These are phyloP conservation scores for Hydrozoanthus tunicans DNA, from an alignment of 64 coral and sea anemone species.

Conservation along the genomic window DNA sequence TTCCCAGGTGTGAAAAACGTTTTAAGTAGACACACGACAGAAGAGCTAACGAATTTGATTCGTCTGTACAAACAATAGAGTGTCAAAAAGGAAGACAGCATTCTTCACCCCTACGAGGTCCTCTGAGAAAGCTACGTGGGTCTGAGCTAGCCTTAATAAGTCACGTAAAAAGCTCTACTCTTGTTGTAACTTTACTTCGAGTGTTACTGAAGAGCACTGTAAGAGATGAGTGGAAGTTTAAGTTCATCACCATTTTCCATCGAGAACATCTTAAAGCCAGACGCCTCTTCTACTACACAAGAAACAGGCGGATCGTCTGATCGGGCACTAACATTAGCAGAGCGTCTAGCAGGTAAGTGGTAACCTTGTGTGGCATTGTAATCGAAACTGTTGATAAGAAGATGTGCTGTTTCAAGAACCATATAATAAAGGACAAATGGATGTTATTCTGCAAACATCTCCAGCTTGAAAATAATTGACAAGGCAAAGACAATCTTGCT, in stretches of 20 bases:
- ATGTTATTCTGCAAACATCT: not conserved
- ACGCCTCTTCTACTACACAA: slow-evolving; percentile 25
- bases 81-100: slow-evolving; percentile 21
- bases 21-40: slow-evolving; percentile 31
- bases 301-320: slow-evolving; percentile 24
- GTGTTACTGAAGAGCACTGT: not conserved
- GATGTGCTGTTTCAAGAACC: not conserved
- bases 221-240: slow-evolving; percentile 55
- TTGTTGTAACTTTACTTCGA: not conserved
- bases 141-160: slow-evolving; percentile 8
- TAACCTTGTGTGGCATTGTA: not conserved
- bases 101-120: not conserved
- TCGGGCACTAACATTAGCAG: slow-evolving; percentile 39
- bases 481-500: too few relatives aligned
- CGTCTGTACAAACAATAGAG: slow-evolving; percentile 44
- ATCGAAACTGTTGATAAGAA: not conserved
- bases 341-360: slow-evolving; percentile 41
- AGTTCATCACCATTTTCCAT: slow-evolving; percentile 57
- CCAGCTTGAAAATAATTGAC: too few relatives aligned
- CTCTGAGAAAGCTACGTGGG: not conserved
- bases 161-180: not conserved
- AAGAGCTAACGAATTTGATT: slow-evolving; percentile 41
- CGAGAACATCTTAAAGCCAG: slow-evolving; percentile 57
- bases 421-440: not conserved
- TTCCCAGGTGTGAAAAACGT: slow-evolving; percentile 58